Base-by-base conservation (phyloP, 2,113 vertebrate species). In the Synchiropus splendidus region DNA sequence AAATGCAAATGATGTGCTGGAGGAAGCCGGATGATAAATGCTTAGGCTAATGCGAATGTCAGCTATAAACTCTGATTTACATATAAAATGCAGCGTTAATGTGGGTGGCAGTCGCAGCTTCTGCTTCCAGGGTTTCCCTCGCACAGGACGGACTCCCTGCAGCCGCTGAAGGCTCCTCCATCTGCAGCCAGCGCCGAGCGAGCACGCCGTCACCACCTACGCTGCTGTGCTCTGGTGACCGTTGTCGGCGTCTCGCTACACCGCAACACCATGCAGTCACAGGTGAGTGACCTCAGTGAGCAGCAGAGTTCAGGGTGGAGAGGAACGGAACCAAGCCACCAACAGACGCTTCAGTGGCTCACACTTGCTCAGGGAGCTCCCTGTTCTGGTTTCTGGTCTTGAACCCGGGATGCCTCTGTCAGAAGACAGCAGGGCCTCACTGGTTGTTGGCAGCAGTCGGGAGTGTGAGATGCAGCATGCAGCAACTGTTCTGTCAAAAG, bases 141-240 rank as follows among this genome's bases (percentile, higher is more conserved):
- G 42, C 18, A 45, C 34, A 56, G 16, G 42, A 43, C 12, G 43
- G 41, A 45, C 31, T 54, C 38, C 37, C n/a, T 37, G 10, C 39
- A 48, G 61, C 49, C 48, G 44, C 12, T 51, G 27, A 50, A 49
- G 33, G 38, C 43, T 59, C 48, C 36, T 46, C 46, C 32, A n/a
- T 45, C 31, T 45, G 54, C 49, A 37, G 38, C 32, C 16, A 13
- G 16, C 30, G 14, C 18, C 27, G n/a, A 27, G 21, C 36, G 43
- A 30, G 31, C 42, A 41, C 44, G 62, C 40, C n/a, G n/a, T n/a
- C n/a, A 46, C 18, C 35, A 38, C 43, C 34, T 45, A 51, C 50
- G 55, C 52, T 58, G 53, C 62, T 58, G 43, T 42, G 12, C n/a
- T 17, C 16, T 45, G 45, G 58, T 64, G 57, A 44, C 36, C 48